Evolutionary conservation across 1,140 invertebrate species (phyloP), one percentile per base, ranked within the genome.

Genomic region (Drosophila mojavensis): DNA sequence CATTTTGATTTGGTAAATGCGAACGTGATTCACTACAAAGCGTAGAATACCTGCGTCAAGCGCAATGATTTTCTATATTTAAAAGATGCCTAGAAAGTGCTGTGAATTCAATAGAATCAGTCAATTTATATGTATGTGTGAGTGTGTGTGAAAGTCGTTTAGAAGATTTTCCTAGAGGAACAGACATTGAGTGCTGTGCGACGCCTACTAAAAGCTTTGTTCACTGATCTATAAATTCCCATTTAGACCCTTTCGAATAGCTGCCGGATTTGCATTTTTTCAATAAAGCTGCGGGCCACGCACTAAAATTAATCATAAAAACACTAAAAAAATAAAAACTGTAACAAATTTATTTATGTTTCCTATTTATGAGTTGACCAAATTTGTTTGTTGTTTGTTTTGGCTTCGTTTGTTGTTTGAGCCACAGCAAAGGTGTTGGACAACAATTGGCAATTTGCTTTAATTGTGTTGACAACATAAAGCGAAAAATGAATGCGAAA

Each of bases 301-400:
- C 59, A 69, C 48, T 45, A 28, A 61, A 53, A 17, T 45, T 15
- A 54, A 6, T 47, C 56, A 54, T 64, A 39, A 43, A 48, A 54
- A 65, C 13, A 26, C 4, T 47, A 28, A 54, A 41, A 55, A 41
- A 24, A 2, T 2, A 24, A 65, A 77, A 83, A 67, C 59, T 83
- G 64, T 83, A 77, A 74, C 77, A 78, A 84, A 80, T 39, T 85
- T 68, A 85, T 85, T 84, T 84, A 77, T 77, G 81, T 79, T 64
- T 30, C 20, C 20, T 24, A 24, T 24, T 24, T 24, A 24, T 24
- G 20, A 24, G 0, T 70, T 63, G 67, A 39, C 41, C 36, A n/a
- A 50, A 50, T 55, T 30, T 58, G 45, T 48, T 51, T 69, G 60
- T 30, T 58, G 45, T 48, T 24, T 24, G 20, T 24, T 24, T 24